Conservation (phyloP, 2,113 vertebrate species). For the Antechinus flavipes region DNA sequence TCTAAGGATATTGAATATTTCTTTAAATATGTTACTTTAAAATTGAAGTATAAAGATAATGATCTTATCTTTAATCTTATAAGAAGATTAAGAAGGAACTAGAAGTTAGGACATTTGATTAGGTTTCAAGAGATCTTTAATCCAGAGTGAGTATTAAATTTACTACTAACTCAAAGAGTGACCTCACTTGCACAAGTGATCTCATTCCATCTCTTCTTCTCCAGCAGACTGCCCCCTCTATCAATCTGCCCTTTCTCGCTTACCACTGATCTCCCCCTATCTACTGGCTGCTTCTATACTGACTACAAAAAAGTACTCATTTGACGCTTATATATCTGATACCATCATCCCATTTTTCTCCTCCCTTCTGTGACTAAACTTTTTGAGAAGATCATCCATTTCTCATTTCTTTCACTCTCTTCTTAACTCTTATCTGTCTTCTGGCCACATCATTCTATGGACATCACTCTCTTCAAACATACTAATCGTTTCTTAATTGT, state of each 20-base stretch:
- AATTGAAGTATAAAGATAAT: not conserved
- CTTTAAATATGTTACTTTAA: conserved; percentile 22
- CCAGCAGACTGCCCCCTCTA: not conserved
- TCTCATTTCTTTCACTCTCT: too few relatives aligned
- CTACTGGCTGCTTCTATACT: not conserved
- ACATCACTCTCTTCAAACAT: too few relatives aligned
- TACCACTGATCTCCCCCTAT: not conserved
- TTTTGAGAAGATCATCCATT: not conserved
- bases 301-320: not conserved
- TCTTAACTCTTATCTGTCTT: too few relatives aligned
- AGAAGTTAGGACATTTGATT: not conserved
- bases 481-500: too few relatives aligned
- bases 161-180: not conserved
- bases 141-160: not conserved
- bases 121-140: not conserved
- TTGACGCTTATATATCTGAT: not conserved
- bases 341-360: not conserved
- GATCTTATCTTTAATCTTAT: not conserved
- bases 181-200: not conserved
- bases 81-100: not conserved
- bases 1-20: not conserved
- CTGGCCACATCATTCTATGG: too few relatives aligned
- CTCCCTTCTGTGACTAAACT: not conserved
- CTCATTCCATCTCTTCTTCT: not conserved
- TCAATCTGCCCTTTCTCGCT: not conserved